Conservation (phyloP, 2,888 invertebrate genomes). For the Conops quadrifasciatus region DNA sequence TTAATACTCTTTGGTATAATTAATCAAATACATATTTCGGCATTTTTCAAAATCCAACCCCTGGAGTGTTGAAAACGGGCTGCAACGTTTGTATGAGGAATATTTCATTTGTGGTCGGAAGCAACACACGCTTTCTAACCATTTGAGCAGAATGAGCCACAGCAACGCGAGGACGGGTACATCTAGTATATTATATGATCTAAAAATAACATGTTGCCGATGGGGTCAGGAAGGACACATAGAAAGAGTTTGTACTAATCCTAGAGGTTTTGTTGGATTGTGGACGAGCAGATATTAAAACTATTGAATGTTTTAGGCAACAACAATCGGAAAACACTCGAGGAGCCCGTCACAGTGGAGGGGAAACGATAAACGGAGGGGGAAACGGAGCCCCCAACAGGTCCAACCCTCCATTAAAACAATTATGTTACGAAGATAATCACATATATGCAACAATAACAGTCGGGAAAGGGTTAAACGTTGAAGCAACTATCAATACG, state of each 20-base stretch:
- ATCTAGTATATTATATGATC: too few species aligned
- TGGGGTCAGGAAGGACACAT: background rate
- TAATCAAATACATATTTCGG: too few species aligned
- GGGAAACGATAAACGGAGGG: too few species aligned
- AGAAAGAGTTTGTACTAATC: background rate
- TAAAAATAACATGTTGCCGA: background rate
- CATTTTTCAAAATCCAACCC: too few species aligned
- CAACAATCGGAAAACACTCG: background rate
- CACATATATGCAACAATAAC: background rate
- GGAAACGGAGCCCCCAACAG: background rate
- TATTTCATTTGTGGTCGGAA: too few species aligned
- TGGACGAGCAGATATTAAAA: background rate
- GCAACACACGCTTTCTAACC: too few species aligned
- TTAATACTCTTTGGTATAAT: too few species aligned
- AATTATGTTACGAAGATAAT: background rate
- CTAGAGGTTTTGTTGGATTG: background rate
- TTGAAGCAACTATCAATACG: background rate
- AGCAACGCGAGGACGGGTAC: too few species aligned
- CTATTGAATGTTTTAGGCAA: background rate
- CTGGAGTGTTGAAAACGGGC: too few species aligned
- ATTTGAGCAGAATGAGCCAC: too few species aligned
- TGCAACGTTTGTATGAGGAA: too few species aligned
- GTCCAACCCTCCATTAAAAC: background rate
- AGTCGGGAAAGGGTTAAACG: background rate
- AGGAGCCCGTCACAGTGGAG: background rate